Percentiles rank a stretch among this genome's conserved stretches.
phyloP scores from a whole-genome alignment of 2,888 invertebrate genomes.

The Cheilosia vulpina region DNA sequence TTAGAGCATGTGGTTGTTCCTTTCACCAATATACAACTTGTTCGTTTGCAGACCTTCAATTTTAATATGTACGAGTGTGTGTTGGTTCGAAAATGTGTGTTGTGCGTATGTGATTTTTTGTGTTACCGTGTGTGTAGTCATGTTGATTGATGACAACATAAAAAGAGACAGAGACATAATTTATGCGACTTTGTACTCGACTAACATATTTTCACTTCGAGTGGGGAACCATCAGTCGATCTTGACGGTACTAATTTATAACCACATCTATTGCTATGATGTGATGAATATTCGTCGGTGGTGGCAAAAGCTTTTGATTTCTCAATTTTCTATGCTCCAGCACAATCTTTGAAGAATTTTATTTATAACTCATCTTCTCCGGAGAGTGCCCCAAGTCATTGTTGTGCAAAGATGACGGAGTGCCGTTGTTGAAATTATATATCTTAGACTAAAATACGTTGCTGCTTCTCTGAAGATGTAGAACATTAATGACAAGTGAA shows the following conservation, averaged over 20 bases:
- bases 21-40: neutral
- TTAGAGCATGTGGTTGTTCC: conserved; percentile 52
- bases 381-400: conserved; percentile 37
- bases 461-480: conserved; percentile 39
- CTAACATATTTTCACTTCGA: conserved; percentile 25
- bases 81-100: neutral
- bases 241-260: conserved; percentile 21
- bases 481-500: conserved; percentile 46
- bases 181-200: conserved; percentile 14
- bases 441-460: conserved; percentile 18
- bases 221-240: conserved; percentile 23
- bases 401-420: conserved; percentile 31
- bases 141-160: conserved; percentile 57
- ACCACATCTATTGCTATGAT: conserved; percentile 3
- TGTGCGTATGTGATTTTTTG: neutral
- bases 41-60: conserved; percentile 20
- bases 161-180: conserved; percentile 26
- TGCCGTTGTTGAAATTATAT: conserved; percentile 38
- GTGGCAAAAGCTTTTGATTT: conserved; percentile 45
- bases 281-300: conserved; percentile 16
- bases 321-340: conserved; percentile 41
- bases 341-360: conserved; percentile 1
- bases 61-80: neutral
- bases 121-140: neutral
- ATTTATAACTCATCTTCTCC: conserved; percentile 32